Base-by-base conservation (phyloP, 2,797 vertebrate species). In the Gadopsis marmoratus region DNA sequence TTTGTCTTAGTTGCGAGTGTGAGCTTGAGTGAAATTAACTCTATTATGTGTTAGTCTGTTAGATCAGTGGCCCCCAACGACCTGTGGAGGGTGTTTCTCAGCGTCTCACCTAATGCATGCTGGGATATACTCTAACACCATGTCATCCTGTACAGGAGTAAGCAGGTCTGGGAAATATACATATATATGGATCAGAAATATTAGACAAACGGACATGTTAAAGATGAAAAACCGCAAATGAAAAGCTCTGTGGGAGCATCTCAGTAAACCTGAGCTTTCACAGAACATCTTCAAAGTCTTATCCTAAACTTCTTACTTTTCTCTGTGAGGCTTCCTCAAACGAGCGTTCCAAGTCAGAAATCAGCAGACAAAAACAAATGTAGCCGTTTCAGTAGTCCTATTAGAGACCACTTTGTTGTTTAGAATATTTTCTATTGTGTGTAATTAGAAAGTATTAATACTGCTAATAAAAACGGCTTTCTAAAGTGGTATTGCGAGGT, bases 11-110 rank as follows among this genome's bases (percentile, higher is more conserved):
- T 8, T 65, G 45, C 41, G 10, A 59, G 33, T 61, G 55, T 71
- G 51, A 78, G 48, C 47, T 60, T 2, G 29, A 76, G 74, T 64
- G 31, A 78, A 68, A 81, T 33, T 37, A 69, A 67, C 12, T 35
- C n/a, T 33, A 58, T 69, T 31, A 17, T 59, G 47, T 54, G 35
- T 62, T 48, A 66, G 16, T 75, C 58, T 69, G 37, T 70, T 58
- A 60, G 68, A 78, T 74, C 73, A n/a, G 56, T 55, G 3, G 56
- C 29, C 71, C 53, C 61, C 33, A 26, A 76, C 59, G 70, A 77
- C 83, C 74, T 51, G 58, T 37, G 73, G 59, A 75, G 48, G 55
- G 37, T 59, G 58, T 71, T 79, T 55, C 54, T 62, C 55, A 19
- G 60, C 0, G 1, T 56, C 78, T 71, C 73, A 47, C 69, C 61